Percentiles rank a stretch among this genome's conserved stretches.
Conservation (phyloP, 2,113 vertebrate genomes). For the Aldabrachelys gigantea region DNA sequence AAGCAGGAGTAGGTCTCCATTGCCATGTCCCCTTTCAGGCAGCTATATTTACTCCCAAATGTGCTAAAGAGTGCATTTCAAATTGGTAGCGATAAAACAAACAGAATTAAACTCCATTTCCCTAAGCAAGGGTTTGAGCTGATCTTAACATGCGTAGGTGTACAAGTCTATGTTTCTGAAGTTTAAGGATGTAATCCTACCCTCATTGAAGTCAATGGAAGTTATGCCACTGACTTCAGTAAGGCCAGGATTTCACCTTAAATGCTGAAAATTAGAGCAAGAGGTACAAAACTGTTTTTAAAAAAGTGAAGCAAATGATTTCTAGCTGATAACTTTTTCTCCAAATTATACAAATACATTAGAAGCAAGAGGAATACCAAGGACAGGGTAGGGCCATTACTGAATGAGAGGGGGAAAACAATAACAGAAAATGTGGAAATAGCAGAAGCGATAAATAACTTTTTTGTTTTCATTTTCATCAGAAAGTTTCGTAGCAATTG, state of each 20-base stretch:
- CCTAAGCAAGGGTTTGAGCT: not conserved
- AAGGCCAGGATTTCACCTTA: not conserved
- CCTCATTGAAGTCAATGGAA: not conserved
- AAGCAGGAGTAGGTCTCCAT: not conserved
- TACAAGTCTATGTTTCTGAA: not conserved
- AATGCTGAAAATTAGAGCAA: not conserved
- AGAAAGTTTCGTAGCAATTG: too few species aligned
- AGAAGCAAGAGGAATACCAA: not conserved
- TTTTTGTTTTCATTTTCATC: too few species aligned
- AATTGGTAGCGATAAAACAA: constrained; percentile 12
- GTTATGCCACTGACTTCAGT: not conserved
- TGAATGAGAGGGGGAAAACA: too few species aligned
- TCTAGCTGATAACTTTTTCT: not conserved
- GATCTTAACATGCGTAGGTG: not conserved
- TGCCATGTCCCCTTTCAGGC: not conserved
- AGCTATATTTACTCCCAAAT: not conserved
- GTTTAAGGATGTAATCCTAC: not conserved
- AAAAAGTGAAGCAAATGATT: not conserved
- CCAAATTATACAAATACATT: not conserved
- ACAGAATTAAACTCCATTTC: not conserved
- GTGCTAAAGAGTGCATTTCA: not conserved
- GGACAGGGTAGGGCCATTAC: not conserved
- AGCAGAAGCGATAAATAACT: too few species aligned
- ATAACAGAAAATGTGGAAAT: too few species aligned
- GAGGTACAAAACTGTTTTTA: not conserved